Evolutionary conservation across 2,113 vertebrate genomes (phyloP).

Genomic region (Lepidothrix coronata): DNA sequence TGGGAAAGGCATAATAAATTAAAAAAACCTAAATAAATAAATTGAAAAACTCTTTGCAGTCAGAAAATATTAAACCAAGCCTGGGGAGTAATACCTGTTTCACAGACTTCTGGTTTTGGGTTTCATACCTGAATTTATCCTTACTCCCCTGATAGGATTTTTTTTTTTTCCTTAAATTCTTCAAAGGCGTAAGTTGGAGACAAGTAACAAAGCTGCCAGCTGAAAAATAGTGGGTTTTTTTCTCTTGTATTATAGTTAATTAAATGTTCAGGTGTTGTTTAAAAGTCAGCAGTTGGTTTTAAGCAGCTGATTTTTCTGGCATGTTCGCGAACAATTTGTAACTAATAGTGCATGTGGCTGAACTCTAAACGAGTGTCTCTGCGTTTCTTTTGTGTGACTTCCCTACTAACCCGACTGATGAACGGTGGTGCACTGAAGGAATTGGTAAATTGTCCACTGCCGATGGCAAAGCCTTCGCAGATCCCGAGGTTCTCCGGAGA

Average conservation of each 20-base stretch:
- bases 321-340: conserved; percentile 43
- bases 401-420: conserved; percentile 70
- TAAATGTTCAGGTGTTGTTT: background rate
- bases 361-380: conserved; percentile 67
- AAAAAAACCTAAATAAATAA: background rate
- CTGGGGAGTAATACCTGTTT: background rate
- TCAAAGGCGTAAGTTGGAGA: background rate
- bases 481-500: conserved; percentile 95
- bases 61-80: background rate
- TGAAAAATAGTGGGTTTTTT: background rate
- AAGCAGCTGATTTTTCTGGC: conserved; percentile 14
- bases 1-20: background rate
- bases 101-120: background rate
- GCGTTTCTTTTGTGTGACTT: conserved; percentile 73
- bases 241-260: background rate
- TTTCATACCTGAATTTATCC: background rate
- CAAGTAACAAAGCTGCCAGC: background rate
- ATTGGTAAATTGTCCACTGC: conserved; percentile 99
- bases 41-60: background rate
- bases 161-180: background rate
- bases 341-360: conserved; percentile 72
- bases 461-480: conserved; percentile 99
- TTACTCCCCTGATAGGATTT: background rate
- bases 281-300: background rate
- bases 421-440: conserved; percentile 79